Evolutionary conservation across 2,888 invertebrate species (phyloP).

Genomic region (Hermaeophaga mercurialis): DNA sequence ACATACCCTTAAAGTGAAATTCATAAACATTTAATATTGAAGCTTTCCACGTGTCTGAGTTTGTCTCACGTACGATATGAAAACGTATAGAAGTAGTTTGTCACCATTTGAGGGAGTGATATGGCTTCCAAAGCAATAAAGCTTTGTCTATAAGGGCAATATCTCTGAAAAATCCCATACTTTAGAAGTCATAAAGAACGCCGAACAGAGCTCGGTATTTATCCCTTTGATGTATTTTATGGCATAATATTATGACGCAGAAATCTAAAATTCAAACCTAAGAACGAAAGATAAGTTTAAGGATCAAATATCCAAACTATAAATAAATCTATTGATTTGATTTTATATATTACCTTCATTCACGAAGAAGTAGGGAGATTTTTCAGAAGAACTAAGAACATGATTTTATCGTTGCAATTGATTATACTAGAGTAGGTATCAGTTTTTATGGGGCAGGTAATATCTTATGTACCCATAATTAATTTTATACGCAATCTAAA

Average conservation of each 20-base stretch:
- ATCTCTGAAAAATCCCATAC: conserved; percentile 57
- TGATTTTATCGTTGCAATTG: too few relatives aligned
- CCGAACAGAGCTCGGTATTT: conserved; percentile 53
- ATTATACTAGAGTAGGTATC: too few relatives aligned
- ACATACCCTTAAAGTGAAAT: conserved; percentile 19
- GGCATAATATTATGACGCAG: conserved; percentile 47
- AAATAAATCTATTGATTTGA: too few relatives aligned
- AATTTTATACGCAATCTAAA: too few relatives aligned
- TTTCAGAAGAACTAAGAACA: too few relatives aligned
- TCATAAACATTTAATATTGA: conserved; percentile 29
- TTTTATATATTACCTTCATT: too few relatives aligned
- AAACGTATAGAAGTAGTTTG: conserved; percentile 52
- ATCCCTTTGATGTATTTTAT: conserved; percentile 52
- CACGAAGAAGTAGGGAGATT: too few relatives aligned
- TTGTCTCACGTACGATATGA: conserved; percentile 48
- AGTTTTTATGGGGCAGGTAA: too few relatives aligned
- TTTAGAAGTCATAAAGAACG: conserved; percentile 56
- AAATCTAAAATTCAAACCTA: conserved; percentile 51
- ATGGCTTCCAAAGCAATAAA: conserved; percentile 53
- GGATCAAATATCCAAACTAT: too few relatives aligned
- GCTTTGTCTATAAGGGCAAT: conserved; percentile 57
- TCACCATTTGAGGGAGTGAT: conserved; percentile 54
- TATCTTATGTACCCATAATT: too few relatives aligned
- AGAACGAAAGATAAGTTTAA: too few relatives aligned
- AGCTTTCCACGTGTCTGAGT: conserved; percentile 19